A percentile compares a stretch with the other conserved stretches of the same genome.
phyloP scores from a whole-genome alignment of 2,797 vertebrate genomes.

The Etheostoma perlongum region DNA sequence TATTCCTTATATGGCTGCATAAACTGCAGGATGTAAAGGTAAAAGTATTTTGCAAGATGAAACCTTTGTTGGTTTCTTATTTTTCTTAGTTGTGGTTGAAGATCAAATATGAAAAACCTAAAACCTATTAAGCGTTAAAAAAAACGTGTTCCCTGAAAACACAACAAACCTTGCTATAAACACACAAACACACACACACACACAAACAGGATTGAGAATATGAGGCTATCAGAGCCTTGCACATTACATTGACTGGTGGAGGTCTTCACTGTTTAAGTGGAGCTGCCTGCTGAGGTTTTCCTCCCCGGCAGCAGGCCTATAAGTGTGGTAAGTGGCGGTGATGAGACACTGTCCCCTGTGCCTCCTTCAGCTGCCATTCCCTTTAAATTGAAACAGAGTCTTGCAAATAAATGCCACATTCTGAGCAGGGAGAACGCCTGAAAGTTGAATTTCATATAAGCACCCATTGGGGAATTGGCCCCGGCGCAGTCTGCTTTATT shows the following conservation, averaged over 20 bases:
- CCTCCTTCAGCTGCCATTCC: slow-evolving; percentile 92
- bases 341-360: slow-evolving; percentile 90
- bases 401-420: slow-evolving; percentile 90
- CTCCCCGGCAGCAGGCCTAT: slow-evolving; percentile 77
- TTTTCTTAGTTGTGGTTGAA: slow-evolving; percentile 9
- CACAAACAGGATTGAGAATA: slow-evolving; percentile 64
- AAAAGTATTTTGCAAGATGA: background rate
- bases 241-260: slow-evolving; percentile 83
- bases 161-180: slow-evolving; percentile 16
- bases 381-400: slow-evolving; percentile 92
- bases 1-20: background rate
- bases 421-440: slow-evolving; percentile 79
- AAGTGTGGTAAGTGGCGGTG: slow-evolving; percentile 84
- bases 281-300: slow-evolving; percentile 79
- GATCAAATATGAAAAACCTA: slow-evolving; percentile 20
- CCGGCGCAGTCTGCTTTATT: slow-evolving; percentile 83
- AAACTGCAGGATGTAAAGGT: background rate
- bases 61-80: background rate
- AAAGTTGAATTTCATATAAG: slow-evolving; percentile 91
- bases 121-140: slow-evolving; percentile 17
- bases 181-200: slow-evolving; percentile 35
- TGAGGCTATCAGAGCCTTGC: slow-evolving; percentile 72
- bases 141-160: slow-evolving; percentile 32
- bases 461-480: slow-evolving; percentile 88
- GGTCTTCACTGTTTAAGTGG: slow-evolving; percentile 82